phyloP scores from a whole-genome alignment of 2,113 vertebrate genomes.

The Cynopterus brachyotis region DNA sequence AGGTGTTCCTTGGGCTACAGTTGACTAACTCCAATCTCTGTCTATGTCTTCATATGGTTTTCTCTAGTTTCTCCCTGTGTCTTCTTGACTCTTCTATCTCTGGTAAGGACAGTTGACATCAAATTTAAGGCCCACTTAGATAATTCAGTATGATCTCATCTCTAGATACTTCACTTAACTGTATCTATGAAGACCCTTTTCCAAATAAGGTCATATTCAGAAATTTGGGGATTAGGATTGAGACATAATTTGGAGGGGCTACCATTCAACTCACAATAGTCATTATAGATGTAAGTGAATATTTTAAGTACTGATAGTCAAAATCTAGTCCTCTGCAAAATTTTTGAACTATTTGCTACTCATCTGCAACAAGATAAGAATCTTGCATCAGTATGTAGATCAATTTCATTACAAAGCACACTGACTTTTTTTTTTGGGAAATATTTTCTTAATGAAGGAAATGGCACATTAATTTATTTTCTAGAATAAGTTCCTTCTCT shows the following conservation, averaged over 20 bases:
- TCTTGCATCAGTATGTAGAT: background rate
- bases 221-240: background rate
- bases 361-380: background rate
- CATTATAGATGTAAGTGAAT: background rate
- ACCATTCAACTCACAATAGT: background rate
- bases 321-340: background rate
- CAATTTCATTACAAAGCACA: background rate
- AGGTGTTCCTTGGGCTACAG: background rate
- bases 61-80: background rate
- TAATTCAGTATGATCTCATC: background rate
- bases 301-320: background rate
- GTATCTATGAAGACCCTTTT: background rate
- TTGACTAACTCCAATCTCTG: background rate
- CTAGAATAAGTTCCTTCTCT: background rate
- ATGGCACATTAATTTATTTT: slow-evolving; percentile 2
- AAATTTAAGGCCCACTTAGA: background rate
- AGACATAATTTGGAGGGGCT: background rate
- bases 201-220: background rate
- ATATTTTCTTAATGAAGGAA: background rate
- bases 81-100: background rate
- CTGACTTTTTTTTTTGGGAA: background rate
- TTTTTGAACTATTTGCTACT: background rate
- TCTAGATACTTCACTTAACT: background rate
- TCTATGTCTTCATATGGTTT: background rate
- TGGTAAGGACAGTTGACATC: background rate